Evolutionary conservation across 1,140 invertebrate species (phyloP), one percentile per base, ranked within the genome.

Genomic region (Trinorchestia longiramus): DNA sequence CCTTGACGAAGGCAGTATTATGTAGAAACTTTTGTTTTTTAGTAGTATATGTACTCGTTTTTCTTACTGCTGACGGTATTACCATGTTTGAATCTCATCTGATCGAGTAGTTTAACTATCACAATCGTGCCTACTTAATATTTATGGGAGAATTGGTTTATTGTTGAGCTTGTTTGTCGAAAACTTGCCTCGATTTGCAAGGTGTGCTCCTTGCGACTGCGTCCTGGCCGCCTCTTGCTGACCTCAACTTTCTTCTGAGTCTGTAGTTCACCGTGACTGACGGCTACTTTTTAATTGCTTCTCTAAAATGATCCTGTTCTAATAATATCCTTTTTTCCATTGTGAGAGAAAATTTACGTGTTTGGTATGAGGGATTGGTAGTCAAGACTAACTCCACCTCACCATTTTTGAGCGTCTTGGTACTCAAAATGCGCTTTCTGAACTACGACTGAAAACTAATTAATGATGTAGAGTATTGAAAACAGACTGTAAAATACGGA

Each of bases 121-220:
- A 77, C 62, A 77, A 77, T 36, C 62, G 62, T 77, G 62, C 62
- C 62, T 77, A 77, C 62, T 77, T 77, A 77, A 77, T 77, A 77
- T 77, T 77, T 77, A 77, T 77, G 62, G 62, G 28, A 36, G 28
- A 36, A 77, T 36, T 77, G 62, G 28, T 77, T 15, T 77, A 77
- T 77, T 23, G 62, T 77, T 36, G 28, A 77, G 62, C 28, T 77
- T 77, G 8, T 77, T 77, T 36, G 62, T 53, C 19, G 47, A 53
- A 53, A 53, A 53, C 47, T 53, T 53, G 47, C 19, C 36, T 19
- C 28, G 28, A 77, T 36, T 77, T 36, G 15, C 36, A 23, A 28
- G 15, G 15, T 36, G 62, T 36, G 62, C 62, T 77, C 15, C 3
- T 77, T 23, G 62, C 28, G 62, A 36, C 62, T 36, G 62, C 47